Percentiles rank a stretch among this genome's conserved stretches.
Conservation (phyloP, 2,113 vertebrate species). For the Vicugna pacos region DNA sequence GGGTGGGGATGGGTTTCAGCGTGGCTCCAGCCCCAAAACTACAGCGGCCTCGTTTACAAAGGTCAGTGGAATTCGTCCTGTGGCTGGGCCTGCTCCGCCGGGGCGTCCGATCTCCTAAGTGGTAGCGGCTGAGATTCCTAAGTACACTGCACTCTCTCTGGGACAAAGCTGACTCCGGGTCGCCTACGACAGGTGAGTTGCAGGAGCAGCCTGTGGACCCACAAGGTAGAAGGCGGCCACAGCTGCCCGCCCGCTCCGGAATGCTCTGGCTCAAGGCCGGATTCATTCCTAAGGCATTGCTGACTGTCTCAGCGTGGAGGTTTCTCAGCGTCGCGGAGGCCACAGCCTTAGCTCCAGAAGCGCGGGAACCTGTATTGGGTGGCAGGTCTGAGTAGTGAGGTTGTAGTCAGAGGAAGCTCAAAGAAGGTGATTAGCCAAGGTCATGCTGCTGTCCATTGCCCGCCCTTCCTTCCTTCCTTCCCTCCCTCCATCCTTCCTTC, state of each 20-base stretch:
- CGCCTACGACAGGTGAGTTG: too few relatives aligned
- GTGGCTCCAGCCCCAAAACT: too few relatives aligned
- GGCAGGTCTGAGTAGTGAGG: not conserved
- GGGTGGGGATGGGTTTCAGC: rapidly evolving
- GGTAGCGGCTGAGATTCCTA: not conserved
- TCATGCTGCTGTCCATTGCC: not conserved
- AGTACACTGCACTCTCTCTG: rapidly evolving
- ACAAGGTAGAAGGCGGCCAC: not conserved
- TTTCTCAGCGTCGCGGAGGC: not conserved
- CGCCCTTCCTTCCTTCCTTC: rapidly evolving
- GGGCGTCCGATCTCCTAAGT: rapidly evolving
- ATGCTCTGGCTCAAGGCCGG: too few relatives aligned
- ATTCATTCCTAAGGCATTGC: not conserved
- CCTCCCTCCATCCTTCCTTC: rapidly evolving
- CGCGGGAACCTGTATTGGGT: not conserved
- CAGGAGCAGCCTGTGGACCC: not conserved
- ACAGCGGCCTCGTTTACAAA: not conserved
- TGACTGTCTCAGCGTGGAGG: not conserved
- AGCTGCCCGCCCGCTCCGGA: too few relatives aligned
- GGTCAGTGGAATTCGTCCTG: too few relatives aligned
- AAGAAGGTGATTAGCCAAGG: not conserved
- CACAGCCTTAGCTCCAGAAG: not conserved
- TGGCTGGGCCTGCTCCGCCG: rapidly evolving
- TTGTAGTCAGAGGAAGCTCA: not conserved
- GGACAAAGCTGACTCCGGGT: not conserved